Evolutionary conservation across 2,113 vertebrate genomes (phyloP).

Genomic region (Lophius piscatorius): DNA sequence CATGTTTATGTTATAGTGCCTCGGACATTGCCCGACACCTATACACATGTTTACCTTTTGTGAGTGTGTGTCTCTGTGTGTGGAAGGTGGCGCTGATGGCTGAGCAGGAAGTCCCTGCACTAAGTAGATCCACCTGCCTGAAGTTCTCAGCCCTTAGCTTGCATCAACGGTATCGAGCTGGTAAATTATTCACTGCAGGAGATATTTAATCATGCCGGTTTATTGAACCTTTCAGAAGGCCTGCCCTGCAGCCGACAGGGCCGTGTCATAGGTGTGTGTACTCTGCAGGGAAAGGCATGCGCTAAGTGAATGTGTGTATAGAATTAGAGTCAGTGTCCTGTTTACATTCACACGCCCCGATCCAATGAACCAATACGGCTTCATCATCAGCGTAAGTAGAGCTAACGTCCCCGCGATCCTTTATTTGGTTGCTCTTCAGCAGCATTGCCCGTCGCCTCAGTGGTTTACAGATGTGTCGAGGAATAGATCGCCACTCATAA

Average conservation of each 20-base stretch:
- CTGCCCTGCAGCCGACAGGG: constrained; percentile 11
- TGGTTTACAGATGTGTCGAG: not conserved
- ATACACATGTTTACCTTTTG: constrained; percentile 41
- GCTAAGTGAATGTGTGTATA: constrained; percentile 56
- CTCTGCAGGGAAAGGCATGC: constrained; percentile 53
- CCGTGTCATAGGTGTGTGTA: constrained; percentile 54
- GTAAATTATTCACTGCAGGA: constrained; percentile 66
- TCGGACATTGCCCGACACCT: constrained; percentile 40
- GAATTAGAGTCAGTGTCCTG: constrained; percentile 51
- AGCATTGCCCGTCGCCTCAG: constrained; percentile 1
- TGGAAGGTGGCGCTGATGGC: constrained; percentile 9
- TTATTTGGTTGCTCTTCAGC: constrained; percentile 4
- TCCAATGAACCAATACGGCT: constrained; percentile 7
- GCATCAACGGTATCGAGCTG: constrained; percentile 26
- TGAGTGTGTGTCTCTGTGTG: constrained; percentile 12
- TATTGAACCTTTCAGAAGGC: constrained; percentile 25
- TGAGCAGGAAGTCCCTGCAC: constrained; percentile 36
- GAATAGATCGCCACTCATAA: not conserved
- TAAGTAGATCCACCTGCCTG: constrained; percentile 4
- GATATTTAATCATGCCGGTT: constrained; percentile 44
- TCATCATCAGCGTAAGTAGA: constrained; percentile 9
- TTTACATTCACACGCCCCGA: constrained; percentile 49
- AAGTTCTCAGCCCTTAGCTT: not conserved
- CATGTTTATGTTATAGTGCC: constrained; percentile 40
- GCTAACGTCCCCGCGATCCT: not conserved